These are phyloP conservation scores for Pectinophora gossypiella DNA, from an alignment of 1,140 invertebrate genomes.

Conservation along the genomic window DNA sequence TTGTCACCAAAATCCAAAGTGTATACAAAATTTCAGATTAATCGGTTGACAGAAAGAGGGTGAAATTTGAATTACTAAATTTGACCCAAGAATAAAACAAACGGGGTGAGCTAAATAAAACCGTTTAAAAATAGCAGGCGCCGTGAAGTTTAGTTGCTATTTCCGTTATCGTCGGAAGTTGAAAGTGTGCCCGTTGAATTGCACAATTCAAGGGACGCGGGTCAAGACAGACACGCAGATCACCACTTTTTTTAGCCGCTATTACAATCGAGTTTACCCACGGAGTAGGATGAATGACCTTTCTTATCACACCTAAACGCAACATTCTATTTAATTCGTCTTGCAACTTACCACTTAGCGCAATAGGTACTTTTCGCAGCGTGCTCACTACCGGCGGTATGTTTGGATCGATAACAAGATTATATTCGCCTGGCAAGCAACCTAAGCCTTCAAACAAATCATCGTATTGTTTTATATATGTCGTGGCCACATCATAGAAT, in stretches of 20 bases:
- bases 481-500: no score
- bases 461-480: no score
- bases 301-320: slow-evolving; percentile 3
- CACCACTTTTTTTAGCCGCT: slow-evolving; percentile 20
- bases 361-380: slow-evolving; percentile 4
- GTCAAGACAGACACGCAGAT: slow-evolving; percentile 36
- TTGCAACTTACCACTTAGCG: background rate
- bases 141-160: slow-evolving; percentile 14
- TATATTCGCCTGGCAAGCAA: slow-evolving; percentile 7
- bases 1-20: no score
- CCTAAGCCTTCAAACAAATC: slow-evolving; percentile 9
- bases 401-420: background rate
- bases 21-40: no score
- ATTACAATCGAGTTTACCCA: slow-evolving; percentile 35
- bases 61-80: no score
- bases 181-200: slow-evolving; percentile 28
- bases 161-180: slow-evolving; percentile 22
- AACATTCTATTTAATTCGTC: slow-evolving; percentile 6
- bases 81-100: no score
- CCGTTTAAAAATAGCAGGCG: slow-evolving; percentile 21
- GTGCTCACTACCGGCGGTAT: slow-evolving; percentile 4
- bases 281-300: slow-evolving; percentile 5
- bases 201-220: slow-evolving; percentile 39
- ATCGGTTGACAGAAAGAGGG: no score
- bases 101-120: no score